Evolutionary conservation across 2,797 vertebrate species (phyloP).

Genomic region (Parauchenoglanis ngamensis): DNA sequence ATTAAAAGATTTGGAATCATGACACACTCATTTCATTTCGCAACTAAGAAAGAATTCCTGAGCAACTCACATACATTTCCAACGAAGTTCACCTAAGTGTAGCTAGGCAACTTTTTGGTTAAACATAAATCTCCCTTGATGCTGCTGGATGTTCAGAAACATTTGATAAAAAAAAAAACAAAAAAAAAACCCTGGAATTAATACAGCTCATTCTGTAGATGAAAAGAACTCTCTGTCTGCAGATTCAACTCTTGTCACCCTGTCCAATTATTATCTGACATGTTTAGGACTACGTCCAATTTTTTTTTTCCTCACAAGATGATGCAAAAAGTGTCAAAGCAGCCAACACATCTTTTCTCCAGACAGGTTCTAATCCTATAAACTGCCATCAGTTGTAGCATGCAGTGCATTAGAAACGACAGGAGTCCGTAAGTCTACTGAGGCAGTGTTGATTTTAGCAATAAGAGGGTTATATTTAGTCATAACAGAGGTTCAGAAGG

Average conservation of each 20-base stretch:
- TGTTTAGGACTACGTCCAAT: constrained; percentile 1
- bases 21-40: background rate
- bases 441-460: constrained; percentile 16
- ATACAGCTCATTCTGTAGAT: constrained; percentile 18
- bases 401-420: constrained; percentile 14
- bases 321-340: constrained; percentile 23
- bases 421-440: background rate
- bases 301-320: background rate
- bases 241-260: constrained; percentile 21
- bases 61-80: constrained; percentile 23
- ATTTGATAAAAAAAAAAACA: background rate
- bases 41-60: background rate
- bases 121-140: constrained; percentile 15
- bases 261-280: constrained; percentile 14
- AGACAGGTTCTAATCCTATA: constrained; percentile 15
- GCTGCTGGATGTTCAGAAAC: constrained; percentile 8
- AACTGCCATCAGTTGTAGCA: background rate
- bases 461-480: constrained; percentile 19
- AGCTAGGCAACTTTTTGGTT: constrained; percentile 20
- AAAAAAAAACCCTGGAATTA: constrained; percentile 13
- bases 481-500: constrained; percentile 7
- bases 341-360: background rate
- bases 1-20: constrained; percentile 32
- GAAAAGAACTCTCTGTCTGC: background rate
- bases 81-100: constrained; percentile 18